A percentile compares a stretch with the other conserved stretches of the same genome.
phyloP scores from a whole-genome alignment of 2,888 invertebrate species.

The Polydrusus pterygomalis region DNA sequence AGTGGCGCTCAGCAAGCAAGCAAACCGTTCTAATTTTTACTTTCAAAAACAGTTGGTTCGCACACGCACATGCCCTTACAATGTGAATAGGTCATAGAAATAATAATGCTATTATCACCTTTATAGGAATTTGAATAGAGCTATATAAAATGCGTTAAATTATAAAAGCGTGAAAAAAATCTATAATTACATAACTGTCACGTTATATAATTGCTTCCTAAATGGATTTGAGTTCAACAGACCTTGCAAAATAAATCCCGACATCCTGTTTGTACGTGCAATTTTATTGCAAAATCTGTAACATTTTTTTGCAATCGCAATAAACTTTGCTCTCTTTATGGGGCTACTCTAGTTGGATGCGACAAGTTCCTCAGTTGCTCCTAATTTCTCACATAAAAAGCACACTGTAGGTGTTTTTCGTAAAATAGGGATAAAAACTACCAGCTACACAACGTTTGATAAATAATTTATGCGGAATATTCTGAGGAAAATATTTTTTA shows the following conservation, averaged over 20 bases:
- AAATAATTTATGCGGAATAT: too few species aligned
- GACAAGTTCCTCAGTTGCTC: background rate
- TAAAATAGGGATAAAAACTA: too few species aligned
- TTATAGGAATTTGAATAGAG: too few species aligned
- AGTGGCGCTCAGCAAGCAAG: too few species aligned
- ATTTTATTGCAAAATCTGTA: conserved; percentile 17
- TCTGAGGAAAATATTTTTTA: too few species aligned
- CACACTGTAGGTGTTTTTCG: too few species aligned
- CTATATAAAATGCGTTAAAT: background rate
- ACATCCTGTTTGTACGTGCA: conserved; percentile 1
- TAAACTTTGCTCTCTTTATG: background rate
- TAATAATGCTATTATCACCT: too few species aligned
- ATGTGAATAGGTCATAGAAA: too few species aligned
- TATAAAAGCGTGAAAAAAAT: background rate
- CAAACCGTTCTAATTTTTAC: too few species aligned
- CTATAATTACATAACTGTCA: background rate
- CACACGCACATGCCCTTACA: too few species aligned
- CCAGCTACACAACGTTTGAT: too few species aligned
- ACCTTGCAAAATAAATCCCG: background rate
- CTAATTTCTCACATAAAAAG: background rate
- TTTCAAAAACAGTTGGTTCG: too few species aligned
- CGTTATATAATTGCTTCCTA: background rate
- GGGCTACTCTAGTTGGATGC: background rate
- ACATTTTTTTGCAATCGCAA: background rate
- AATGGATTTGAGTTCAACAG: background rate